A percentile compares a stretch with the other conserved stretches of the same genome.
Conservation (phyloP, 2,797 vertebrate genomes). For the Propithecus perrieri region DNA sequence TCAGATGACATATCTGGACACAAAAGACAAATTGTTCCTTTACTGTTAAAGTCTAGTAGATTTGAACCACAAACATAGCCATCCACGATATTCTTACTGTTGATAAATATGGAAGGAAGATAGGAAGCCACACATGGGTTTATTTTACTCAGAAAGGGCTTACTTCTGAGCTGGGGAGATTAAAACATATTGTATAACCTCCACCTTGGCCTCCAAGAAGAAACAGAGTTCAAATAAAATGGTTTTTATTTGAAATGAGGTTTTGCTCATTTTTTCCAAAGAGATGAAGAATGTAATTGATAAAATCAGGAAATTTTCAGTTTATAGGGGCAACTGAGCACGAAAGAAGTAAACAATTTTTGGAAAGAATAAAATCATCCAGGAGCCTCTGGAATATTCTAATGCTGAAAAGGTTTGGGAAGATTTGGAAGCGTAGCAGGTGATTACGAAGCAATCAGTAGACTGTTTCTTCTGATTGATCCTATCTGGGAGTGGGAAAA, state of each 20-base stretch:
- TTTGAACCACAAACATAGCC: not conserved
- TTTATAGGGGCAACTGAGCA: no score
- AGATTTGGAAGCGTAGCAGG: not conserved
- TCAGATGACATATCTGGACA: not conserved
- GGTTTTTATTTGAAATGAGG: no score
- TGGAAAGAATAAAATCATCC: not conserved
- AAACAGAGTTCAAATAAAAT: not conserved
- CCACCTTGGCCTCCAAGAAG: not conserved
- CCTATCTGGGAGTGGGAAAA: not conserved
- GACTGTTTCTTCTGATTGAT: not conserved
- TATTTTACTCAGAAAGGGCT: not conserved
- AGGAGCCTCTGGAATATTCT: not conserved
- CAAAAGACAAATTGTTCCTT: not conserved
- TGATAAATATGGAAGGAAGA: not conserved
- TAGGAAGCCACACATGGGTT: not conserved
- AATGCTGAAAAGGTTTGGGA: not conserved
- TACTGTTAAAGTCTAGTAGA: not conserved
- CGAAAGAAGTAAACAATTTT: not conserved
- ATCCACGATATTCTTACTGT: not conserved
- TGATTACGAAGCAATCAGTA: no score
- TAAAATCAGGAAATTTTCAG: not conserved
- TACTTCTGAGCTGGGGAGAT: not conserved
- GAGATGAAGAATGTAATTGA: not conserved
- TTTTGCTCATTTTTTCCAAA: not conserved
- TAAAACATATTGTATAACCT: not conserved